Evolutionary conservation across 1,140 invertebrate species (phyloP).

Genomic region (Ceratoteleas bidentatus): DNA sequence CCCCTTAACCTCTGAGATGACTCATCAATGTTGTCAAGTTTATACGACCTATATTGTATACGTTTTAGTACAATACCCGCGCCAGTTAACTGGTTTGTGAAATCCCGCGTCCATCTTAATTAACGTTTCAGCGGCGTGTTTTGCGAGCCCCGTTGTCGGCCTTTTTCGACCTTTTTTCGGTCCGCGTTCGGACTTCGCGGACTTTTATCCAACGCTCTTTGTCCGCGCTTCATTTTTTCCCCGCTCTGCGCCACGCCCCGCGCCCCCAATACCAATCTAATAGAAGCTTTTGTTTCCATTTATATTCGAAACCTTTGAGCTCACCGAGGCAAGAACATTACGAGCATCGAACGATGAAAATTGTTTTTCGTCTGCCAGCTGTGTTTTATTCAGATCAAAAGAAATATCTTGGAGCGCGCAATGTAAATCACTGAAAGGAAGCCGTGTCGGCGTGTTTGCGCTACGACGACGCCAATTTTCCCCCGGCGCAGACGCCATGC

Average conservation of each 20-base stretch:
- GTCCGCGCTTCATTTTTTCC: constrained; percentile 11
- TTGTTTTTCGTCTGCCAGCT: constrained; percentile 48
- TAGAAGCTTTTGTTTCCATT: constrained; percentile 49
- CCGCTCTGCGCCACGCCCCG: too few relatives aligned
- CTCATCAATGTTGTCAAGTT: too few relatives aligned
- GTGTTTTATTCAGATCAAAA: constrained; percentile 54
- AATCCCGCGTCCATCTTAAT: constrained; percentile 51
- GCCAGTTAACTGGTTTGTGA: constrained; percentile 29
- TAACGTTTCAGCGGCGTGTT: constrained; percentile 35
- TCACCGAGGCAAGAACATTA: constrained; percentile 23
- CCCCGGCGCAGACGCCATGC: too few relatives aligned
- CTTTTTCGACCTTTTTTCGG: constrained; percentile 16
- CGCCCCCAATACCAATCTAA: constrained; percentile 43
- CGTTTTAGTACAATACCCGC: too few relatives aligned
- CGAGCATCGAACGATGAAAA: constrained; percentile 47
- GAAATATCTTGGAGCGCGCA: constrained; percentile 31
- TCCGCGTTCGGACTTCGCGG: constrained; percentile 14
- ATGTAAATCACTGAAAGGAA: constrained; percentile 31
- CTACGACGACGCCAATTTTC: too few relatives aligned
- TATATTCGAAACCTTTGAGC: constrained; percentile 51
- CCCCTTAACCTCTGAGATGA: too few relatives aligned
- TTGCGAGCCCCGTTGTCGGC: background rate
- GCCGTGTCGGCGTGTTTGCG: constrained; percentile 14
- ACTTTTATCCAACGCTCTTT: constrained; percentile 34
- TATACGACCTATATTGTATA: too few relatives aligned